Conservation (phyloP, 2,888 invertebrate species). For the Apoda limacodes region DNA sequence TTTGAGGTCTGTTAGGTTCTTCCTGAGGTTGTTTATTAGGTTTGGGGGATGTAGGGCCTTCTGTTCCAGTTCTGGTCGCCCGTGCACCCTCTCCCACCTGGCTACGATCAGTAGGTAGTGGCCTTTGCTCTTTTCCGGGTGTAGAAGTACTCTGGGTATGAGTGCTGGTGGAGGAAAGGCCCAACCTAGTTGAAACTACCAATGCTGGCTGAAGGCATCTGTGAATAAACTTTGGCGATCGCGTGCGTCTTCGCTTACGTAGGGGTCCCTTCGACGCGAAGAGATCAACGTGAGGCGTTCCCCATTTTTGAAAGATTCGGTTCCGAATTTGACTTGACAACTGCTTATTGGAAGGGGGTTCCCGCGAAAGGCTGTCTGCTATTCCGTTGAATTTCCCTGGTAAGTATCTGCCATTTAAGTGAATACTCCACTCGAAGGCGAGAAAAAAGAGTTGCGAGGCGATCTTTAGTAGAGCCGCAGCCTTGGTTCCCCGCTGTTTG, state of each 20-base stretch:
- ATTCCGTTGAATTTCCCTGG: slow-evolving; percentile 17
- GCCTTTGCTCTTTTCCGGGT: slow-evolving; percentile 14
- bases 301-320: slow-evolving; percentile 7
- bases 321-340: slow-evolving; percentile 1
- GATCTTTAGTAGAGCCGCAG: slow-evolving; percentile 3
- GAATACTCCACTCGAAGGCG: not conserved
- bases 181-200: slow-evolving; percentile 18
- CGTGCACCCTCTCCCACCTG: no score
- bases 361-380: slow-evolving; percentile 17
- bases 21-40: no score
- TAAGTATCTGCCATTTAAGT: slow-evolving; percentile 11
- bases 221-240: slow-evolving; percentile 8
- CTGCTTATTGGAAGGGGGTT: slow-evolving; percentile 12
- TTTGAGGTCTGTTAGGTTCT: no score
- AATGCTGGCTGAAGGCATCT: slow-evolving; percentile 17
- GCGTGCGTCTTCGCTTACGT: slow-evolving; percentile 13
- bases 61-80: no score
- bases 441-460: slow-evolving; percentile 5
- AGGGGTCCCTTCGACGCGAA: slow-evolving; percentile 14
- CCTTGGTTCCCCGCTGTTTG: slow-evolving; percentile 15
- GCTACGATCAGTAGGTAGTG: no score
- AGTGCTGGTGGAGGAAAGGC: slow-evolving; percentile 20
- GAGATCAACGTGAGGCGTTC: slow-evolving; percentile 14
- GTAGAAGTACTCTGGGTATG: slow-evolving; percentile 16
- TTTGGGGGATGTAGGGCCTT: no score